Evolutionary conservation across 2,113 vertebrate species (phyloP).

Genomic region (Callopanchax toddi): DNA sequence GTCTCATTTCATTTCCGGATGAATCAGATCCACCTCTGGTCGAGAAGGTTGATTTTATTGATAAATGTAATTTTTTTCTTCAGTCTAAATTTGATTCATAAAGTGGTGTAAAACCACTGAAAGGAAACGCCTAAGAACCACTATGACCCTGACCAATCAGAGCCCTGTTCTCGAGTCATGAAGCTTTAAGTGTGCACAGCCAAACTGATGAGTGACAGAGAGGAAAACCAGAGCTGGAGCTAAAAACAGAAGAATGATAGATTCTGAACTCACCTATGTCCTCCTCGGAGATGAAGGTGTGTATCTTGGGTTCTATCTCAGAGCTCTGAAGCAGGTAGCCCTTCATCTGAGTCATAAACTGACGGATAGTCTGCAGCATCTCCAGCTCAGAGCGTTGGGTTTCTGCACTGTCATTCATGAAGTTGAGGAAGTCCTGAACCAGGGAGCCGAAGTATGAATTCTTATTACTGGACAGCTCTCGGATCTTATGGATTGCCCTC

Average conservation of each 20-base stretch:
- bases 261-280: conserved; percentile 88
- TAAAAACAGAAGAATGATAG: not conserved
- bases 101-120: too few species aligned
- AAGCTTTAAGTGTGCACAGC: not conserved
- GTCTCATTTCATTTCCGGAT: too few species aligned
- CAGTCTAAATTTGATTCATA: too few species aligned
- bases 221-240: not conserved
- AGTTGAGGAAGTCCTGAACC: conserved; percentile 94
- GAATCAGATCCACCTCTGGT: too few species aligned
- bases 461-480: conserved; percentile 89
- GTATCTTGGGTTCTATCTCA: conserved; percentile 91
- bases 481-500: conserved; percentile 86
- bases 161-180: too few species aligned
- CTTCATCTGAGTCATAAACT: conserved; percentile 98
- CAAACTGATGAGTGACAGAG: not conserved
- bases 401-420: conserved; percentile 89
- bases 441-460: conserved; percentile 93
- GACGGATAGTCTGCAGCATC: conserved; percentile 94
- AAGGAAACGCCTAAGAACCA: too few species aligned
- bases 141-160: too few species aligned
- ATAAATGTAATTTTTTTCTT: too few species aligned
- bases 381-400: conserved; percentile 85
- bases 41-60: too few species aligned
- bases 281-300: conserved; percentile 93
- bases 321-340: conserved; percentile 95